These are phyloP conservation scores for Kradibia gibbosae DNA, from an alignment of 1,140 invertebrate species.

Conservation along the genomic window DNA sequence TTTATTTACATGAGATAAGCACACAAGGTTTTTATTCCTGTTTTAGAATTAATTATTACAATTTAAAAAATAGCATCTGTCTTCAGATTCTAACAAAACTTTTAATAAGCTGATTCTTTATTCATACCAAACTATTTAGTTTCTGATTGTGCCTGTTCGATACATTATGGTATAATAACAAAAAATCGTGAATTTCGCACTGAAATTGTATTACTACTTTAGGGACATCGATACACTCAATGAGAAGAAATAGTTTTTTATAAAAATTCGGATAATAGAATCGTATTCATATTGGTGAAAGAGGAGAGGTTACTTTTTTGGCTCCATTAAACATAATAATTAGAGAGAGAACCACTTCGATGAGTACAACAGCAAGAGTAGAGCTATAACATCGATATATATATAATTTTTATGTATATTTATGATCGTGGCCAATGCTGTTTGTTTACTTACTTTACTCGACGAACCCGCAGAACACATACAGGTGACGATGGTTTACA, in stretches of 20 bases:
- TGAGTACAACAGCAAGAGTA: conserved; percentile 42
- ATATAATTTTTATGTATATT: conserved; percentile 19
- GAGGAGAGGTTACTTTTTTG: background rate
- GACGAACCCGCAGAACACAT: conserved; percentile 15
- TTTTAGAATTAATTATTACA: background rate
- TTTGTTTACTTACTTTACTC: conserved; percentile 42
- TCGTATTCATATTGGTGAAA: conserved; percentile 14
- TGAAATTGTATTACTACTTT: conserved; percentile 37
- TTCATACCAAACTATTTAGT: too few species aligned
- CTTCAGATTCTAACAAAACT: too few species aligned
- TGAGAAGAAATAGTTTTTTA: conserved; percentile 19
- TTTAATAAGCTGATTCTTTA: too few species aligned
- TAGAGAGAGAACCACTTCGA: conserved; percentile 25
- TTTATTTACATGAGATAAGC: background rate
- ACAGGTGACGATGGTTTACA: background rate
- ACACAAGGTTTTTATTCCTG: too few species aligned
- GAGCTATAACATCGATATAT: conserved; percentile 43
- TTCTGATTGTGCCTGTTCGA: too few species aligned
- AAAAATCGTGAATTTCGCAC: conserved; percentile 46
- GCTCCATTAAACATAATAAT: background rate
- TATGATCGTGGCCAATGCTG: conserved; percentile 8
- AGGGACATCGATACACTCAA: conserved; percentile 40
- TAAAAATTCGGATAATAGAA: conserved; percentile 37
- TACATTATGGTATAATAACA: too few species aligned
- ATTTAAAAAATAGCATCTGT: background rate